phyloP scores from a whole-genome alignment of 1,140 invertebrate genomes.

The Pseudomyrmex concolor region DNA sequence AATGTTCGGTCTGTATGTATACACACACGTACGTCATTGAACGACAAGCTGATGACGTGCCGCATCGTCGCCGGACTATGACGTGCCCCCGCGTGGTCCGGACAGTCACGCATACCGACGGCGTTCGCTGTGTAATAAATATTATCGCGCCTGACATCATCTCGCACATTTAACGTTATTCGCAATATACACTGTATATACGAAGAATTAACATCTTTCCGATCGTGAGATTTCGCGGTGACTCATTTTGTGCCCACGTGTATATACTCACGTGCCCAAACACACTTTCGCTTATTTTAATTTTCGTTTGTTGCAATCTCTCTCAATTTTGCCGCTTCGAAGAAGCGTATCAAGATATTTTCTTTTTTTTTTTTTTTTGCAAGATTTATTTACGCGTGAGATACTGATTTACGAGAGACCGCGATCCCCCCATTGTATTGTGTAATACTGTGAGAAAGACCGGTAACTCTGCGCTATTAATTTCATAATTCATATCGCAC shows the following conservation, averaged over 20 bases:
- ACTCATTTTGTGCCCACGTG: conserved; percentile 14
- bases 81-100: conserved; percentile 1
- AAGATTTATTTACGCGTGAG: too few relatives aligned
- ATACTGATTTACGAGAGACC: too few relatives aligned
- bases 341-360: too few relatives aligned
- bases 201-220: conserved; percentile 23
- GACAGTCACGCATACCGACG: conserved; percentile 27
- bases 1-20: too few relatives aligned
- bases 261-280: neutral
- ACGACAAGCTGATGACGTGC: conserved; percentile 11
- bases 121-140: conserved; percentile 6
- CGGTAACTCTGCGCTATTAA: too few relatives aligned
- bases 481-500: too few relatives aligned
- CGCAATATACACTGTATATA: neutral
- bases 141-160: conserved; percentile 29
- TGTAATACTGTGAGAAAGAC: too few relatives aligned
- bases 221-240: conserved; percentile 12
- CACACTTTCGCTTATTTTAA: neutral
- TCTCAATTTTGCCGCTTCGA: too few relatives aligned
- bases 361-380: too few relatives aligned
- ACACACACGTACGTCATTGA: too few relatives aligned
- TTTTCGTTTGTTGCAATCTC: too few relatives aligned
- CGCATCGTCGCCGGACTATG: conserved; percentile 15
- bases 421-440: too few relatives aligned
- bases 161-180: neutral